Evolutionary conservation across 1,140 invertebrate species (phyloP).

Genomic region (Trichonephila inaurata): DNA sequence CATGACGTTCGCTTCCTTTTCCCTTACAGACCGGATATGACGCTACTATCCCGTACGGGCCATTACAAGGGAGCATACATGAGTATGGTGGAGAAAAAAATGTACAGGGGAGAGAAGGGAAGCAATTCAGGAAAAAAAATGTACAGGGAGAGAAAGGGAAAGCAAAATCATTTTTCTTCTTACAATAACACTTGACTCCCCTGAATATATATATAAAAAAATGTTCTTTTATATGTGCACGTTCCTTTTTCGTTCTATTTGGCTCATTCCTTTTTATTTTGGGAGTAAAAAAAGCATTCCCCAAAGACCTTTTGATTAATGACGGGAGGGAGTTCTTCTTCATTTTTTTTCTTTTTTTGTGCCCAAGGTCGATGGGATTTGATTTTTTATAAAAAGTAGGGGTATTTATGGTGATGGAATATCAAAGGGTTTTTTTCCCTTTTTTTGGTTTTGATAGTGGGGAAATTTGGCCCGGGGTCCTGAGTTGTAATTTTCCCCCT

Average conservation of each 20-base stretch:
- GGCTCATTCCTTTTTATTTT: conserved; percentile 18
- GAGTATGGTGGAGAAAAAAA: conserved; percentile 31
- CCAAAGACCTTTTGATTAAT: conserved; percentile 65
- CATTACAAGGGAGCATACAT: conserved; percentile 35
- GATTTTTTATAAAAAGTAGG: conserved; percentile 56
- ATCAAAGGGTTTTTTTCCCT: not conserved
- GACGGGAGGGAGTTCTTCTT: conserved; percentile 6
- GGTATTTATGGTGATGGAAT: conserved; percentile 23
- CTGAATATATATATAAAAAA: conserved; percentile 14
- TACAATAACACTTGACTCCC: conserved; percentile 74
- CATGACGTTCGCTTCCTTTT: conserved; percentile 70
- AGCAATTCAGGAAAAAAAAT: not conserved
- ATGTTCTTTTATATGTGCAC: conserved; percentile 65
- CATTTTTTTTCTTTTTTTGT: not conserved
- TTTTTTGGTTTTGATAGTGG: not conserved
- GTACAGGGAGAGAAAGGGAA: not conserved
- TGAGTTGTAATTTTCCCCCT: no score
- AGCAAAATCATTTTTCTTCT: conserved; percentile 68
- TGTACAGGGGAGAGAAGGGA: not conserved
- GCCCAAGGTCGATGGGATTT: conserved; percentile 34
- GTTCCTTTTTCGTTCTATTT: conserved; percentile 58
- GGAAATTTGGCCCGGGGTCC: no score
- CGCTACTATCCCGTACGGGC: conserved; percentile 60
- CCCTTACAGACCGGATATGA: conserved; percentile 62
- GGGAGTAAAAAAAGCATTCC: conserved; percentile 13